Evolutionary conservation across 2,888 invertebrate genomes (phyloP), one percentile per base, ranked within the genome.

Genomic region (Phyto melanocephala): DNA sequence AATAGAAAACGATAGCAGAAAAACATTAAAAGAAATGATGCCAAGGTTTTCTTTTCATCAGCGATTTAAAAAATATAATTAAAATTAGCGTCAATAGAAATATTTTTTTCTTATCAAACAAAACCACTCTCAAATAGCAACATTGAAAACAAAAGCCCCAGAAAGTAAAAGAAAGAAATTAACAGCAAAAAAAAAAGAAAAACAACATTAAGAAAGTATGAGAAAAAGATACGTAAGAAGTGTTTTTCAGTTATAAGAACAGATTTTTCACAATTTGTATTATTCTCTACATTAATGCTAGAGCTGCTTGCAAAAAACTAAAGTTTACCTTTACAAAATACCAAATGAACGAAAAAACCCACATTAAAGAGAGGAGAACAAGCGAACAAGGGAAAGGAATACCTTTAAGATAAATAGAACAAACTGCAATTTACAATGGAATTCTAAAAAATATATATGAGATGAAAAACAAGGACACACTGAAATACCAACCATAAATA

Each of bases 11-110:
- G 5, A 15, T 1, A 22, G 24, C 17, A 11, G 1, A 24, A 68
- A 37, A 68, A 42, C 3, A 0, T 13, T 15, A 54, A 37, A 54
- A 58, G 17, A 71, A 78, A 78, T 58, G 45, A 71, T 78, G 72
- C 65, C 71, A 72, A 72, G 72, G 58, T 79, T 72, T 58, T 52
- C 79, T 60, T 72, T 72, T 67, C 58, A 74, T 60, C 60, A 79
- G 60, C 60, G 60, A 67, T 79, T 79, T 67, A 15, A 79, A 60
- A 17, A 60, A 67, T 35, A 79, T 79, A 74, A 79, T 79, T 74
- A 72, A 79, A 79, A 79, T 79, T 79, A 79, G 52, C 72, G 72
- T 74, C 79, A 79, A 74, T 67, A 67, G 60, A 42, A 67, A 62
- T 52, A 67, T 52, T 42, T 60, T 67, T 58, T 54, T 33, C 60